These are phyloP conservation scores for Tangara arthus DNA, from an alignment of 2,797 vertebrate species.

Conservation along the genomic window DNA sequence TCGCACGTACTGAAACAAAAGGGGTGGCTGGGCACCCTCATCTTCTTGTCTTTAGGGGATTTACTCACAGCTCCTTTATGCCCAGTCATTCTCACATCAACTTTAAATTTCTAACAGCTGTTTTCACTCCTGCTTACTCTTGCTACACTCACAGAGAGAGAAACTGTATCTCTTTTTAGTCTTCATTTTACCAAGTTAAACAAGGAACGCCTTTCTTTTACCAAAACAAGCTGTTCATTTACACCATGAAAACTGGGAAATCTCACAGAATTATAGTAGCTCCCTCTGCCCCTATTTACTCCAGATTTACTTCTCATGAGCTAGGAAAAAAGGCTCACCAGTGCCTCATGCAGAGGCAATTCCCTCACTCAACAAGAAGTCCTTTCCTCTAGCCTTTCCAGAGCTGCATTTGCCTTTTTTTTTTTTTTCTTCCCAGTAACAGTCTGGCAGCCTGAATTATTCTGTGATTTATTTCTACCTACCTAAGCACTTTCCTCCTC, in stretches of 20 bases:
- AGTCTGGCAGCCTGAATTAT: neutral
- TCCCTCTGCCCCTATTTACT: neutral
- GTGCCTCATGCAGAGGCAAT: neutral
- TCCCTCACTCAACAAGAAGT: neutral
- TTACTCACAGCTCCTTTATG: neutral
- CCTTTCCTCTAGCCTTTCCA: neutral
- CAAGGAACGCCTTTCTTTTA: neutral
- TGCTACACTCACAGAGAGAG: accelerated
- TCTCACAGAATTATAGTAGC: neutral
- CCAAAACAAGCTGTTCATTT: neutral
- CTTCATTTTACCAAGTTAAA: neutral
- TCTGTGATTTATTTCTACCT: neutral
- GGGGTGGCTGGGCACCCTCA: neutral
- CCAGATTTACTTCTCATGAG: neutral
- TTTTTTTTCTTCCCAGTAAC: neutral
- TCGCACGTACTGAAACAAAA: neutral
- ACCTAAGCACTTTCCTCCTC: neutral
- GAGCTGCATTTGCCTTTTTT: neutral
- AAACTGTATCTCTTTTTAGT: neutral
- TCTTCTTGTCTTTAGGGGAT: neutral
- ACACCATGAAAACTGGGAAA: neutral
- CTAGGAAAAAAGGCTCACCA: neutral
- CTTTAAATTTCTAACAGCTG: neutral
- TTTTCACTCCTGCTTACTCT: neutral
- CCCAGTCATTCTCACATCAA: neutral